Evolutionary conservation across 2,888 invertebrate species (phyloP).

Genomic region (Tanytarsus gracilentus): DNA sequence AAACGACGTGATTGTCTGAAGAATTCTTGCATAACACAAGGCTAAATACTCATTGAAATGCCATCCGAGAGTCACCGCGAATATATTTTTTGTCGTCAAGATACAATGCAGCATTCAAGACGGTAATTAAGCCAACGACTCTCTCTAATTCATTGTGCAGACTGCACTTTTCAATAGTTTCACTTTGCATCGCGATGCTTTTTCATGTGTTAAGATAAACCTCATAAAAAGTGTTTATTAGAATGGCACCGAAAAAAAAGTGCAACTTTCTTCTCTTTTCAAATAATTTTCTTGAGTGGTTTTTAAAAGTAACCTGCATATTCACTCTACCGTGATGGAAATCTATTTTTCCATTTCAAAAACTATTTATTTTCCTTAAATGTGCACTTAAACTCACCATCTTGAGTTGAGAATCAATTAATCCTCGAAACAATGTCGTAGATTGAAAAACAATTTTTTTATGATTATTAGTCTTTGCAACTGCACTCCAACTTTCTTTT

Average conservation of each 20-base stretch:
- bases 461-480: neutral
- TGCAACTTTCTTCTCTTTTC: slow-evolving; percentile 1
- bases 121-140: slow-evolving; percentile 20
- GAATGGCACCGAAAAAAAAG: neutral
- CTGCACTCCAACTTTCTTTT: slow-evolving; percentile 9
- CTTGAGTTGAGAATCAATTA: neutral
- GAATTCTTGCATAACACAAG: slow-evolving; percentile 1
- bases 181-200: neutral
- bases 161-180: neutral
- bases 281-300: neutral
- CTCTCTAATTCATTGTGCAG: slow-evolving; percentile 4
- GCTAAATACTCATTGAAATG: neutral
- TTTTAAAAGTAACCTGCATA: neutral
- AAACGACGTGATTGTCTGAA: neutral
- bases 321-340: neutral
- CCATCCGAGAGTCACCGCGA: no score
- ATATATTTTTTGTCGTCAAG: no score
- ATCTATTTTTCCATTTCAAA: neutral
- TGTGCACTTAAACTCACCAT: slow-evolving; percentile 24
- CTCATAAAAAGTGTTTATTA: slow-evolving; percentile 12
- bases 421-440: no score
- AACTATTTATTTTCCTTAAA: neutral
- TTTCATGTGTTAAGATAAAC: no score
- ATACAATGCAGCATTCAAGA: neutral
- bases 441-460: neutral